Evolutionary conservation across 2,113 vertebrate species (phyloP).

Genomic region (Panthera tigris): DNA sequence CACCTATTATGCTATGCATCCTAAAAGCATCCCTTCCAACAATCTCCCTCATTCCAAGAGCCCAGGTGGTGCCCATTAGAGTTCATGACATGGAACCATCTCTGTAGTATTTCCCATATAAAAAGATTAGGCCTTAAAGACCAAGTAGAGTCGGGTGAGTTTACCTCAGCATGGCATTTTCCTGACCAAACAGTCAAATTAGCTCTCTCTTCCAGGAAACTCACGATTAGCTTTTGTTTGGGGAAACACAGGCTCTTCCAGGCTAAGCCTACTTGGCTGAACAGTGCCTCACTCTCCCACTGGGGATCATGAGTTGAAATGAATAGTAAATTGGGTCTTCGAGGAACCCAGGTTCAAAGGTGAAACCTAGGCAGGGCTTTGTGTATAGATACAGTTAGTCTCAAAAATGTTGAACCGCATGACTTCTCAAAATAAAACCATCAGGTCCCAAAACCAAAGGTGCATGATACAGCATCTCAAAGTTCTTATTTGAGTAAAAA

Average conservation of each 20-base stretch:
- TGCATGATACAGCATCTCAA: background rate
- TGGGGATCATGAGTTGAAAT: conserved; percentile 32
- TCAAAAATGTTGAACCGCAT: background rate
- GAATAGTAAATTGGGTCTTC: conserved; percentile 44
- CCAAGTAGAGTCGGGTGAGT: background rate
- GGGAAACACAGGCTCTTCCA: conserved; percentile 30
- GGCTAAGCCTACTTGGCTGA: conserved; percentile 54
- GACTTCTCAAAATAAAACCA: conserved; percentile 33
- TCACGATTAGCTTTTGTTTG: conserved; percentile 35
- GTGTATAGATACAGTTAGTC: background rate
- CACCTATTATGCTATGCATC: background rate
- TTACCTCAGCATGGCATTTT: conserved; percentile 40
- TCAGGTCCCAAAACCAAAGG: background rate
- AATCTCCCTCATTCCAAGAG: background rate
- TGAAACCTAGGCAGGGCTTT: background rate
- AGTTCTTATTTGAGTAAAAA: background rate
- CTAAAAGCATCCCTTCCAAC: conserved; percentile 42
- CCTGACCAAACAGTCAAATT: conserved; percentile 43
- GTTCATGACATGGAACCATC: conserved; percentile 24
- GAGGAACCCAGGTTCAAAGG: conserved; percentile 57
- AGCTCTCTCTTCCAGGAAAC: conserved; percentile 53
- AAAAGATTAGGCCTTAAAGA: conserved; percentile 40
- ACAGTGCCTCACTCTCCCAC: conserved; percentile 44
- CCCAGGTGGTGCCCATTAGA: conserved; percentile 9
- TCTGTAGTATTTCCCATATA: conserved; percentile 41